These are phyloP conservation scores for Erythrocercus mccallii DNA, from an alignment of 2,113 vertebrate species.

Conservation along the genomic window DNA sequence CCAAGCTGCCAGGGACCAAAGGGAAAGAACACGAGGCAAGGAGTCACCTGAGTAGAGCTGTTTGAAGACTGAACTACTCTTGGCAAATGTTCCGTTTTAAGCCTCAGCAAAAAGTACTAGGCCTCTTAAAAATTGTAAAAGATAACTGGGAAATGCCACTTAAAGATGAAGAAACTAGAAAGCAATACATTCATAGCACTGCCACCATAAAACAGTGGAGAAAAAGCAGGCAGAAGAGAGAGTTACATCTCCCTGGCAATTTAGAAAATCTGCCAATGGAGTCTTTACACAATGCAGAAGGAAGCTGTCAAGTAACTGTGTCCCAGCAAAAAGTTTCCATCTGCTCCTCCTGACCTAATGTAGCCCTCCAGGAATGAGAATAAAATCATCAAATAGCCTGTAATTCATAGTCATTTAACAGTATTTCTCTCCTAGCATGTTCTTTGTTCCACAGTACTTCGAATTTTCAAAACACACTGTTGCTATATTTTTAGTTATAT, in stretches of 20 bases:
- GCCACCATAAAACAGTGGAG: not conserved
- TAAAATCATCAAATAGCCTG: conserved; percentile 6
- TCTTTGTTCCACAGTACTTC: not conserved
- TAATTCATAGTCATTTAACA: not conserved
- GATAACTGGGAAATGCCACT: not conserved
- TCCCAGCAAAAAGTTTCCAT: conserved; percentile 40
- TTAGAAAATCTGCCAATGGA: not conserved
- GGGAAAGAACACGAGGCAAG: not conserved
- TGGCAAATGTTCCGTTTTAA: not conserved
- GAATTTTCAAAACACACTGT: not conserved
- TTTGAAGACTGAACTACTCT: not conserved
- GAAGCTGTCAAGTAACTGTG: conserved; percentile 22
- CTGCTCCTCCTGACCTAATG: not conserved
- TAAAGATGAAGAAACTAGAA: not conserved
- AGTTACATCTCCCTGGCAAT: not conserved
- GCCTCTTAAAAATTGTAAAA: not conserved
- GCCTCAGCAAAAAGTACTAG: not conserved
- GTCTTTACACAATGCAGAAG: conserved; percentile 17
- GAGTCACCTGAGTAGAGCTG: not conserved
- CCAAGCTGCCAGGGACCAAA: not conserved
- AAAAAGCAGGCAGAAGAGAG: not conserved
- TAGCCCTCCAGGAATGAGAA: not conserved
- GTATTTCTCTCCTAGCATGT: not conserved
- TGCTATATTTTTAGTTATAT: not conserved
- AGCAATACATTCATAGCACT: not conserved